A percentile compares a stretch with the other conserved stretches of the same genome.
phyloP scores from a whole-genome alignment of 2,888 invertebrate genomes.

The Lasius fuliginosus region DNA sequence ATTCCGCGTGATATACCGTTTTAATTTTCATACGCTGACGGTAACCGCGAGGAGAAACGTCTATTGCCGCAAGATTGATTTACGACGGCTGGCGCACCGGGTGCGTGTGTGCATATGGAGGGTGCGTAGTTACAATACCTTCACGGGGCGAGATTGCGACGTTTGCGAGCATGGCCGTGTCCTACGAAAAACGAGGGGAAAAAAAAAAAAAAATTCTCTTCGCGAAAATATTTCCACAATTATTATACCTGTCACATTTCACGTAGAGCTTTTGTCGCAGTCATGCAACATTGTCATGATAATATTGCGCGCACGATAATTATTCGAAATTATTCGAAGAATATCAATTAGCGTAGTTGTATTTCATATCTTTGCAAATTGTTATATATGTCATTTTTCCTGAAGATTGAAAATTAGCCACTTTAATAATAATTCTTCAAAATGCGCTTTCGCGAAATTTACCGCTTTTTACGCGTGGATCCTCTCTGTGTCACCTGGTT shows the following conservation, averaged over 20 bases:
- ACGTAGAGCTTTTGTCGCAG: background rate
- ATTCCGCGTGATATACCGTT: conserved; percentile 81
- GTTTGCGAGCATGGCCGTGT: conserved; percentile 3
- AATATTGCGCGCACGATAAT: conserved; percentile 7
- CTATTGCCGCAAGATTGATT: conserved; percentile 74
- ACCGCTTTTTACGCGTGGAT: background rate
- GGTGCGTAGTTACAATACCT: conserved; percentile 34
- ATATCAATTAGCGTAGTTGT: background rate
- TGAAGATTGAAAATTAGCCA: background rate
- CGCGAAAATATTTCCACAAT: conserved; percentile 18
- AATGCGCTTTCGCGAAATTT: background rate
- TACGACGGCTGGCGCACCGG: conserved; percentile 58
- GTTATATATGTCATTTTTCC: background rate
- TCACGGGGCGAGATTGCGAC: conserved; percentile 11
- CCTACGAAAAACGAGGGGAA: background rate
- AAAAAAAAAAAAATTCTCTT: conserved; percentile 2
- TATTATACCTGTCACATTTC: conserved; percentile 27
- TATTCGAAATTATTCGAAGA: background rate
- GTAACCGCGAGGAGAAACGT: conserved; percentile 70
- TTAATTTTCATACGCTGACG: conserved; percentile 83
- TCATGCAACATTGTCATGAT: background rate
- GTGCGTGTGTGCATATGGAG: conserved; percentile 5
- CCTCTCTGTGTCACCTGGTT: background rate
- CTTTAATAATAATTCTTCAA: background rate
- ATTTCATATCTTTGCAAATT: conserved; percentile 11